Conservation (phyloP, 92 coral and sea anemone genomes). For the Micromussa lordhowensis region DNA sequence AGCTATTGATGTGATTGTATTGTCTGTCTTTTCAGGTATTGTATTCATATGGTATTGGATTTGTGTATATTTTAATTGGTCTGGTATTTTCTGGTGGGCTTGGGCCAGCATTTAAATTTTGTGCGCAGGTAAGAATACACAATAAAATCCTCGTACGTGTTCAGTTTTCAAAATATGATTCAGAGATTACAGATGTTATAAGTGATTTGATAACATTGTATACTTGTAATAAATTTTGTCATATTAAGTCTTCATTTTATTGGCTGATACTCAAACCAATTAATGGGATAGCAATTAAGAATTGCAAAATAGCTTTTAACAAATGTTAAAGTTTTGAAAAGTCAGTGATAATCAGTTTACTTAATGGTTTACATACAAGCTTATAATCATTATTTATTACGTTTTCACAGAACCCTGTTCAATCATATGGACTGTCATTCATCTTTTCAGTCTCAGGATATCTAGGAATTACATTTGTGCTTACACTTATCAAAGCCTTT, state of each 20-base stretch:
- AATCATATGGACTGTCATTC: constrained; percentile 91
- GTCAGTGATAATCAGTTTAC: not conserved
- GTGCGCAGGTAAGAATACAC: constrained; percentile 77
- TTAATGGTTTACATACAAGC: not conserved
- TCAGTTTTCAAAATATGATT: no score
- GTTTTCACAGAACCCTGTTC: constrained; percentile 77
- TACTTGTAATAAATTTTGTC: no score
- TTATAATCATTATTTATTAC: not conserved
- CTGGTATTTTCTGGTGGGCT: constrained; percentile 82
- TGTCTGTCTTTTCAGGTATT: constrained; percentile 66
- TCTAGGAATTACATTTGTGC: constrained; percentile 91
- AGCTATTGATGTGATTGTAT: not conserved
- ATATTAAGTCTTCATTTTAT: no score
- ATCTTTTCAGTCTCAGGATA: constrained; percentile 94
- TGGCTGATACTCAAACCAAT: not conserved
- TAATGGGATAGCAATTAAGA: no score
- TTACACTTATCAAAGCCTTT: constrained; percentile 86
- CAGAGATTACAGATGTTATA: no score
- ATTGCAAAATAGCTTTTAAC: no score
- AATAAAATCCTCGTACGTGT: not conserved
- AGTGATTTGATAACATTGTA: no score
- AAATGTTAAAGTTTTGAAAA: no score
- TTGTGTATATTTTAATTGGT: constrained; percentile 92
- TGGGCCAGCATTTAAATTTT: constrained; percentile 86
- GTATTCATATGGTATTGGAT: constrained; percentile 97